These are phyloP conservation scores for Pocillopora grandis DNA, from an alignment of 92 coral and sea anemone species.

Conservation along the genomic window DNA sequence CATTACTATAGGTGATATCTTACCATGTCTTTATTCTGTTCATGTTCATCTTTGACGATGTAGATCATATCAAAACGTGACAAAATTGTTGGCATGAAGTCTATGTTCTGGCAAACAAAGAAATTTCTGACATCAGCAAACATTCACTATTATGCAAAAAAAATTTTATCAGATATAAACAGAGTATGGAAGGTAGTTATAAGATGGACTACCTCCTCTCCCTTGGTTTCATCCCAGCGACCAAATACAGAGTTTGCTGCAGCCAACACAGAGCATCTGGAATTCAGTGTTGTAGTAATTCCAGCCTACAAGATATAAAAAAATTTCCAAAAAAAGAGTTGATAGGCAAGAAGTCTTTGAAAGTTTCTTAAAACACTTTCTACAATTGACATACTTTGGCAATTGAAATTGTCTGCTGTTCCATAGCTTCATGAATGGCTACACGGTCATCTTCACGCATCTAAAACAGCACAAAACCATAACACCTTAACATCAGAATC, in stretches of 20 bases:
- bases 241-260: constrained; percentile 99
- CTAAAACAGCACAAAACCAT: constrained; percentile 29
- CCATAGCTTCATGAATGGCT: constrained; percentile 99
- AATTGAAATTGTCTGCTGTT: constrained; percentile 96
- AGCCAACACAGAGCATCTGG: constrained; percentile 96
- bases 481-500: not conserved
- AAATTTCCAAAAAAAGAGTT: not conserved
- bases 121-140: not conserved
- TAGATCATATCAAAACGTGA: constrained; percentile 98
- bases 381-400: constrained; percentile 69
- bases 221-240: constrained; percentile 99
- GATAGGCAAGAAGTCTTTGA: not conserved
- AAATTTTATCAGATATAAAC: not conserved
- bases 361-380: not conserved
- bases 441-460: constrained; percentile 99
- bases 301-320: constrained; percentile 78
- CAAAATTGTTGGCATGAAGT: constrained; percentile 98
- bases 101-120: constrained; percentile 76
- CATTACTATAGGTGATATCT: constrained; percentile 3
- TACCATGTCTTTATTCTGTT: constrained; percentile 94
- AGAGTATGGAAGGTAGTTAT: not conserved
- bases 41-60: constrained; percentile 97
- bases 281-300: constrained; percentile 90
- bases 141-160: not conserved
- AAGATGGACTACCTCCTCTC: constrained; percentile 69